Conservation (phyloP, 53 echinoderm and acorn worm species). For the Zoroaster sp. region DNA sequence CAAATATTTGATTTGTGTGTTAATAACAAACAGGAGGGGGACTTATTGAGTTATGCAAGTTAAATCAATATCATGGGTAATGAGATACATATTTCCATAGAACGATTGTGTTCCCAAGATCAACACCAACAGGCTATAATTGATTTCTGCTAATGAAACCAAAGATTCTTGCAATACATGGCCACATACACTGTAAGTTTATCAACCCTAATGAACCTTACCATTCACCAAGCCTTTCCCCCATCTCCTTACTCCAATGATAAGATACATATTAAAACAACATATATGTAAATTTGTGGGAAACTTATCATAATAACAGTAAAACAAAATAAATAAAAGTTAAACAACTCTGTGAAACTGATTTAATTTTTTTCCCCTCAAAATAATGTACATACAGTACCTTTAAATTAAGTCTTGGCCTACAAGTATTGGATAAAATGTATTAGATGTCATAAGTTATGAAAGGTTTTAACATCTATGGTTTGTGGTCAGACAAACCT, state of each 20-base stretch:
- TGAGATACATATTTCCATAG: background rate
- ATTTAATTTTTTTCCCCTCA: too few relatives aligned
- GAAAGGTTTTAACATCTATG: background rate
- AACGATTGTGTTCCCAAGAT: background rate
- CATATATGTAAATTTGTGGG: too few relatives aligned
- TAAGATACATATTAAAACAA: background rate
- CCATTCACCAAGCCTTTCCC: background rate
- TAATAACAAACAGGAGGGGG: conserved; percentile 33
- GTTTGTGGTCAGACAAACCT: background rate
- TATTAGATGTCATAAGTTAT: background rate
- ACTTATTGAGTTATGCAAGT: conserved; percentile 30
- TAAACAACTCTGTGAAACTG: too few relatives aligned
- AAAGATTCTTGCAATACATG: too few relatives aligned
- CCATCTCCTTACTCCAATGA: background rate
- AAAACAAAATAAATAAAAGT: too few relatives aligned
- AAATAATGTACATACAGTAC: too few relatives aligned
- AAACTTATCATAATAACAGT: too few relatives aligned
- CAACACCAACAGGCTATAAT: background rate
- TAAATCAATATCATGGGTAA: background rate
- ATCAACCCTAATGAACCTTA: background rate
- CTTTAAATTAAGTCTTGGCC: too few relatives aligned
- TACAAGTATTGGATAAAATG: background rate
- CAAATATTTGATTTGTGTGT: background rate
- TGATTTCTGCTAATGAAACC: background rate
- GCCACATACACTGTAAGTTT: background rate